phyloP scores from a whole-genome alignment of 2,888 invertebrate species.

The Meliscaeva auricollis region DNA sequence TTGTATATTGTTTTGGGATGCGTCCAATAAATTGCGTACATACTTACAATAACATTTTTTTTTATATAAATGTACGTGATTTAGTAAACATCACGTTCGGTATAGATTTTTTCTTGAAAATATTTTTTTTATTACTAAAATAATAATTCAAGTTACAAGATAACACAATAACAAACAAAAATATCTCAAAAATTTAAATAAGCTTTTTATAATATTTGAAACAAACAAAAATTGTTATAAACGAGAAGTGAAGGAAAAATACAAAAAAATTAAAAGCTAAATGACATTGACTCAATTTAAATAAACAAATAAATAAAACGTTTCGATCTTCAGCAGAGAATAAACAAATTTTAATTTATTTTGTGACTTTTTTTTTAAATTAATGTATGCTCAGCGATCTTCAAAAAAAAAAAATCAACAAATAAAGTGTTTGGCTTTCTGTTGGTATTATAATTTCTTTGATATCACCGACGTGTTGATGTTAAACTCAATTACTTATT shows the following conservation, averaged over 20 bases:
- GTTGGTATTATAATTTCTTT: not conserved
- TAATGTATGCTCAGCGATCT: constrained; percentile 11
- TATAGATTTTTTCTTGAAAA: constrained; percentile 17
- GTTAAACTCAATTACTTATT: too few relatives aligned
- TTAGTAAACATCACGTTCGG: constrained; percentile 16
- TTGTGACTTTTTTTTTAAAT: not conserved
- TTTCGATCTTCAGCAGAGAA: constrained; percentile 16
- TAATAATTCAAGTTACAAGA: not conserved
- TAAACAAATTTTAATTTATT: constrained; percentile 9
- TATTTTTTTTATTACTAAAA: not conserved
- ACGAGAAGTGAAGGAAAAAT: not conserved
- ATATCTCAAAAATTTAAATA: not conserved
- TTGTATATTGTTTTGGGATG: constrained; percentile 14
- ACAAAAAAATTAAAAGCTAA: not conserved
- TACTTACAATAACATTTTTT: not conserved
- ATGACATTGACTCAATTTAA: constrained; percentile 18
- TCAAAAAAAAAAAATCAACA: not conserved
- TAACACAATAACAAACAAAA: not conserved
- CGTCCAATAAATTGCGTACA: constrained; percentile 24
- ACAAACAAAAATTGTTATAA: not conserved
- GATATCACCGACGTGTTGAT: too few relatives aligned
- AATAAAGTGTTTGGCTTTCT: not conserved
- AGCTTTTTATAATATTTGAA: not conserved
- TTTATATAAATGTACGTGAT: too few relatives aligned
- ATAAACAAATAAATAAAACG: constrained; percentile 25